phyloP scores from a whole-genome alignment of 2,888 invertebrate species.

The Eupithecia abbreviata region DNA sequence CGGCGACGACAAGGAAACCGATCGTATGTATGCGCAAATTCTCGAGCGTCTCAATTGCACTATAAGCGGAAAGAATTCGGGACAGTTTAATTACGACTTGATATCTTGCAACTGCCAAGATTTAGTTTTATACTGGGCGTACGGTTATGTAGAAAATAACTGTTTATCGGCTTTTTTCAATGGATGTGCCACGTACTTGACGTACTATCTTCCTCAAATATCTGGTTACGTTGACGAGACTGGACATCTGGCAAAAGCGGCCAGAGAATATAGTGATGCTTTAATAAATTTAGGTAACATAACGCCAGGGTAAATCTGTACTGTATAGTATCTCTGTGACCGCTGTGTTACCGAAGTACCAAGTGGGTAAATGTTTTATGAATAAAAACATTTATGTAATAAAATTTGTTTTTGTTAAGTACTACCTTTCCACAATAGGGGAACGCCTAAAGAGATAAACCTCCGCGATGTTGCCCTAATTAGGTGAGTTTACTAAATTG shows the following conservation, averaged over 20 bases:
- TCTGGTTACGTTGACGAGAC: slow-evolving; percentile 1
- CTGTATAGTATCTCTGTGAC: too few species aligned
- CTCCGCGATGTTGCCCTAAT: too few species aligned
- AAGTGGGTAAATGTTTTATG: too few species aligned
- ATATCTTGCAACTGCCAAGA: slow-evolving; percentile 1
- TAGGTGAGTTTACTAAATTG: too few species aligned
- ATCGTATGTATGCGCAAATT: background rate
- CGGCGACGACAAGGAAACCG: background rate
- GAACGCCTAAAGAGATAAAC: too few species aligned
- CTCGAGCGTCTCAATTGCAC: background rate
- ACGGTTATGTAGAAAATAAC: background rate
- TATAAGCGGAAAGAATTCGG: background rate
- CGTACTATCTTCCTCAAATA: background rate
- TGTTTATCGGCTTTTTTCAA: background rate
- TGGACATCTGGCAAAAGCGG: background rate
- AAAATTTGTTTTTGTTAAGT: too few species aligned
- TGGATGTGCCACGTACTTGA: background rate
- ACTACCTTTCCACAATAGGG: too few species aligned
- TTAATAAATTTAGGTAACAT: background rate
- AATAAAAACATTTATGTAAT: too few species aligned
- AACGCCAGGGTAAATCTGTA: too few species aligned
- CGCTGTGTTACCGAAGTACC: background rate
- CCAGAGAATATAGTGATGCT: background rate
- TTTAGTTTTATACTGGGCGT: background rate
- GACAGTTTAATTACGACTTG: background rate